Conservation (phyloP, 2,797 vertebrate genomes). For the Heteromormyrus szaboi region DNA sequence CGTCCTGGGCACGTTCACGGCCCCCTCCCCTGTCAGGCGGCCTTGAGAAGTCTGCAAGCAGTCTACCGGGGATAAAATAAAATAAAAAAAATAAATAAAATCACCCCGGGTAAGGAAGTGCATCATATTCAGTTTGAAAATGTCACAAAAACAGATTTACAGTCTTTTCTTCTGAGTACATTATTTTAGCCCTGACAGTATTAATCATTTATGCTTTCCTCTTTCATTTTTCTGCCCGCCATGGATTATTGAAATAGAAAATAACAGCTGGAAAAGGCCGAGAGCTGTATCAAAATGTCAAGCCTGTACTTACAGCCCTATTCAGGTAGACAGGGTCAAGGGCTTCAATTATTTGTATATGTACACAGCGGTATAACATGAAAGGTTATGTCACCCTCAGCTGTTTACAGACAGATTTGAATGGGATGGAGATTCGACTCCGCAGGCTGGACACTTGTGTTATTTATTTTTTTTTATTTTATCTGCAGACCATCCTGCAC, state of each 20-base stretch:
- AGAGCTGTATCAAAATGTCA: slow-evolving; percentile 99
- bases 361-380: slow-evolving; percentile 82
- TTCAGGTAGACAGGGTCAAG: slow-evolving; percentile 94
- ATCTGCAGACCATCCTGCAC: slow-evolving; percentile 46
- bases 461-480: neutral
- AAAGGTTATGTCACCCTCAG: slow-evolving; percentile 97
- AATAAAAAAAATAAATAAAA: slow-evolving; percentile 60
- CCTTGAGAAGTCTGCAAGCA: neutral
- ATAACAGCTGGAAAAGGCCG: slow-evolving; percentile 85
- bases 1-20: neutral
- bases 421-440: slow-evolving; percentile 74
- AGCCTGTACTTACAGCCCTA: slow-evolving; percentile 97
- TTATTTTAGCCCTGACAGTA: slow-evolving; percentile 98
- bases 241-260: slow-evolving; percentile 99
- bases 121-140: slow-evolving; percentile 79
- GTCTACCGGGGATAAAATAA: slow-evolving; percentile 48
- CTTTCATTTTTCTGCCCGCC: slow-evolving; percentile 79
- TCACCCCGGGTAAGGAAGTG: slow-evolving; percentile 62
- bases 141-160: slow-evolving; percentile 99
- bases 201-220: slow-evolving; percentile 97
- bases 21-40: neutral
- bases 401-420: slow-evolving; percentile 82
- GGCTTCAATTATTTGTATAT: slow-evolving; percentile 99
- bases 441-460: slow-evolving; percentile 39
- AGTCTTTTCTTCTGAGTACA: slow-evolving; percentile 90